Evolutionary conservation across 1,140 invertebrate genomes (phyloP), one percentile per base, ranked within the genome.

Genomic region (Heliconius hermathena): DNA sequence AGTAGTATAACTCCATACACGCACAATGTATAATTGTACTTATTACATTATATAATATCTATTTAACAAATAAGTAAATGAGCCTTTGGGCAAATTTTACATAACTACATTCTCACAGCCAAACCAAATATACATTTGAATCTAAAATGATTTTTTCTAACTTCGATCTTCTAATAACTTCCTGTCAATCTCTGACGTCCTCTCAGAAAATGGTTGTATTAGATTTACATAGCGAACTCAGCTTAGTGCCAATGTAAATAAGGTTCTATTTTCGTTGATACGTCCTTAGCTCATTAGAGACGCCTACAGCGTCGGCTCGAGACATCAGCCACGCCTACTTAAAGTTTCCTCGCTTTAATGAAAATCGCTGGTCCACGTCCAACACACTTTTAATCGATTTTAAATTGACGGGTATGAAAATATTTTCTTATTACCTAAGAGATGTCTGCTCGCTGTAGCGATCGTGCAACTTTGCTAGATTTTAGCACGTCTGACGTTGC

Each of bases 271-370:
- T 85, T 36, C 38, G 73, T 80, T 78, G 83, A 82, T 79, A 79
- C 72, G 78, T 73, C 82, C 76, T 83, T 71, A 76, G 82, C 86
- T 93, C 91, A 91, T 91, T 91, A 93, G 85, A 83, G 87, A 83
- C 85, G 87, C 86, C 86, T 89, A 83, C 85, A 84, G 82, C 82
- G 85, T 83, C 85, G 79, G 80, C 80, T 83, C 74, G 83, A 87
- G 89, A 88, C 87, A 66, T 77, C 80, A 74, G 77, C 82, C 87
- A 85, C 89, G 88, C 90, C 88, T 84, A 82, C 83, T 85, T 83
- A 78, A 86, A 83, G 83, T 82, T 79, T 83, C 81, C 79, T 80
- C 77, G 80, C 74, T 76, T 90, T 89, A 90, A 91, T 89, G 86
- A 88, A 84, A 89, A 88, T 89, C 82, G 83, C 82, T 84, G 81